Base-by-base conservation (phyloP, 2,797 vertebrate species). In the Orestias chungarensis region DNA sequence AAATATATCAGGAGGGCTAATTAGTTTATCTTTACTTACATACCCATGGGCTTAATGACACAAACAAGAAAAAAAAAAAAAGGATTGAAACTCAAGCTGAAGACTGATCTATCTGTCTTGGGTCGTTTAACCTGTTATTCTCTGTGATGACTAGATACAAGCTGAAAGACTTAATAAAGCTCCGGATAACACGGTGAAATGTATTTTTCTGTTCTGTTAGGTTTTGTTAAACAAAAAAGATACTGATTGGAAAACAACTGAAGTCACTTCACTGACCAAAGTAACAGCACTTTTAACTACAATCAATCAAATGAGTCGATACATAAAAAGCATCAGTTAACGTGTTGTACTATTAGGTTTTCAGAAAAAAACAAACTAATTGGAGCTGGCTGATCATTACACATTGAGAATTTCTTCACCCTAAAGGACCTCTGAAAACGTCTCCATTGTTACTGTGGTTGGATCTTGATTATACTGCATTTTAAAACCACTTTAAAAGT, bases 361-460 rank as follows among this genome's bases (percentile, higher is more conserved):
- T 72, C 75, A 10, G 23, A 80, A 75, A 85, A 81, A 75, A 89
- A 88, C 79, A 87, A n/a, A 73, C 78, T 81, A 80, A 91, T 86
- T 87, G 86, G 81, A 76, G 76, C 64, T 65, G 70, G 71, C 80
- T 73, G 52, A 73, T 20, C 64, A 86, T 82, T 80, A 83, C 71
- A 83, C 55, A 70, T 64, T 55, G 68, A 82, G 42, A 83, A 86
- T 83, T 87, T 84, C 73, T 91, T 88, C 84, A 84, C 77, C 66
- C 38, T 68, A 55, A 27, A 43, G 70, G n/a, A 64, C 77, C 54
- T 82, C 69, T 80, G 40, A 72, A 76, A 65, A 73, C 65, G 70
- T 84, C 49, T 66, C 79, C 2, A 61, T 66, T 46, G 55, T 25
- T 35, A 20, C 57, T 59, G 62, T 78, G 38, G 62, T 81, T 78